Evolutionary conservation across 2,888 invertebrate genomes (phyloP).

Genomic region (Cheilosia scutellata): DNA sequence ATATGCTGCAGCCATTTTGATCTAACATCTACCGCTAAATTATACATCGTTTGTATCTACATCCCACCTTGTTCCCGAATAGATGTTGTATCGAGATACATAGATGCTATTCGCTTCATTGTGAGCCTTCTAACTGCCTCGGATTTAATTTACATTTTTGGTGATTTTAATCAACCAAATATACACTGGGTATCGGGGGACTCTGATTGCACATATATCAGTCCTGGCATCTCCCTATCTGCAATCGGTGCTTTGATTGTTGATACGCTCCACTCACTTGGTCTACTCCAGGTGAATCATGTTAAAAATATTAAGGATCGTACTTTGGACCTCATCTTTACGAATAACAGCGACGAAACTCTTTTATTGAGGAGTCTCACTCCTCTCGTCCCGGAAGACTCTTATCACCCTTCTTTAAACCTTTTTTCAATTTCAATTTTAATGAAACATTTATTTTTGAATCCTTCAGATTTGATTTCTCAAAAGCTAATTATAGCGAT

Average conservation of each 20-base stretch:
- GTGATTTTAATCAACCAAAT: not conserved
- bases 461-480: not conserved
- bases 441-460: not conserved
- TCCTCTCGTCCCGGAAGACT: not conserved
- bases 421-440: not conserved
- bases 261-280: not conserved
- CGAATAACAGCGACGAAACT: not conserved
- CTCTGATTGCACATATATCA: not conserved
- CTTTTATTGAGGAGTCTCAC: not conserved
- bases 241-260: not conserved
- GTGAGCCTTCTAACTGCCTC: not conserved
- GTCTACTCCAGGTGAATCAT: not conserved
- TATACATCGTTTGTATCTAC: conserved; percentile 2
- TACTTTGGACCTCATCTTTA: not conserved
- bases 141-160: not conserved
- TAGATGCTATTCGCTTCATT: not conserved
- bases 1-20: not conserved
- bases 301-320: not conserved
- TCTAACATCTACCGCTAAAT: not conserved
- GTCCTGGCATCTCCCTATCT: not conserved
- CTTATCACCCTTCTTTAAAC: not conserved
- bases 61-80: not conserved
- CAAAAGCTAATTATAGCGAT: not conserved
- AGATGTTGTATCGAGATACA: not conserved
- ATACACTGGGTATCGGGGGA: not conserved